These are phyloP conservation scores for Lordiphosa clarofinis DNA, from an alignment of 1,140 invertebrate genomes.

Conservation along the genomic window DNA sequence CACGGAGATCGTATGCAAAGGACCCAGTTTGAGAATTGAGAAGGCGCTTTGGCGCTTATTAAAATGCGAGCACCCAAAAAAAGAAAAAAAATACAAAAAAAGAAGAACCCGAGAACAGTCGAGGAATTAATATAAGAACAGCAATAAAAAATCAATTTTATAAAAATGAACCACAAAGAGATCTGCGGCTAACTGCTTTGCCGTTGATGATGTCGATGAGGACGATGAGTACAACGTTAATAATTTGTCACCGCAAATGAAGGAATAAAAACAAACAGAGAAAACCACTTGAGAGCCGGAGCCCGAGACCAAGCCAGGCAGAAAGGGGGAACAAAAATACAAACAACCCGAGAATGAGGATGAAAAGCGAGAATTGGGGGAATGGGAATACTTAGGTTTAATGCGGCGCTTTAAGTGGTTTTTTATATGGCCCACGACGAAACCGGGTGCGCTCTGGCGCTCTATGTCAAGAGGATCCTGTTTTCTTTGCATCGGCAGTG, in stretches of 20 bases:
- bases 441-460: constrained; percentile 42
- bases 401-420: constrained; percentile 70
- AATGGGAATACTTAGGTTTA: constrained; percentile 47
- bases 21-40: constrained; percentile 23
- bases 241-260: constrained; percentile 75
- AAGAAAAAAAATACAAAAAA: background rate
- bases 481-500: constrained; percentile 15
- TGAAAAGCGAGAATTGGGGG: constrained; percentile 5
- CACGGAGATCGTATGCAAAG: constrained; percentile 16
- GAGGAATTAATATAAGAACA: constrained; percentile 63
- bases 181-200: constrained; percentile 4
- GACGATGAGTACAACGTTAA: constrained; percentile 66
- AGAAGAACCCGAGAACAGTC: constrained; percentile 7
- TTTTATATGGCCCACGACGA: constrained; percentile 25
- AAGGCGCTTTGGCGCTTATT: constrained; percentile 72
- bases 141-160: constrained; percentile 74
- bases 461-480: constrained; percentile 42
- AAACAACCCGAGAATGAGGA: constrained; percentile 14
- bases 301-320: background rate
- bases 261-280: constrained; percentile 77
- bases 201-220: constrained; percentile 20
- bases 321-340: constrained; percentile 18
- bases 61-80: constrained; percentile 42
- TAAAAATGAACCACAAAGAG: constrained; percentile 43
- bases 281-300: constrained; percentile 62